Percentiles rank a stretch among this genome's conserved stretches.
These are phyloP conservation scores for Struthidea cinerea DNA, from an alignment of 2,113 vertebrate species.

Conservation along the genomic window DNA sequence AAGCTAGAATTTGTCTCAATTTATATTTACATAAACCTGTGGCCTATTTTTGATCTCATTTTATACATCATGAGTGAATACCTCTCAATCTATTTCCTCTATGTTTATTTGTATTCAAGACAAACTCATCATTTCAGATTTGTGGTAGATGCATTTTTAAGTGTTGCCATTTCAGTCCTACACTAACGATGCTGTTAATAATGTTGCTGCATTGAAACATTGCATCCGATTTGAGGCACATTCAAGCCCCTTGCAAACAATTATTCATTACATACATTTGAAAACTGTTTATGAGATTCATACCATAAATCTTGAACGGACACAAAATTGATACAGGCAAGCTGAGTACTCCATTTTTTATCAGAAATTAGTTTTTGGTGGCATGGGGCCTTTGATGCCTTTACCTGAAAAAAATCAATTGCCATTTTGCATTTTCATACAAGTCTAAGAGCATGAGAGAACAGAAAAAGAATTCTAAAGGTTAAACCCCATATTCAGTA, in stretches of 20 bases:
- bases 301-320: not conserved
- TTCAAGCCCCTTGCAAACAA: not conserved
- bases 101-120: slow-evolving; percentile 10
- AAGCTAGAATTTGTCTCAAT: not conserved
- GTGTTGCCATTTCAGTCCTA: slow-evolving; percentile 9
- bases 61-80: not conserved
- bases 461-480: slow-evolving; percentile 10
- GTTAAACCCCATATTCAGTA: not conserved
- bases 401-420: not conserved
- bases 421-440: not conserved
- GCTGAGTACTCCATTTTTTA: not conserved
- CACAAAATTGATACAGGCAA: not conserved
- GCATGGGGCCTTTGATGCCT: not conserved
- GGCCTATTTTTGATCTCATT: not conserved
- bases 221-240: not conserved
- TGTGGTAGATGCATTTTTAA: not conserved
- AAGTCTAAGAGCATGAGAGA: not conserved
- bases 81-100: not conserved
- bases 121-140: slow-evolving; percentile 7
- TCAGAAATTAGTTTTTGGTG: not conserved
- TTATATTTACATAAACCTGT: not conserved
- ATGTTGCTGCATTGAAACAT: not conserved
- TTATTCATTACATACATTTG: not conserved
- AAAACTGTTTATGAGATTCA: not conserved
- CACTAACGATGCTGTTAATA: not conserved